Evolutionary conservation across 2,797 vertebrate species (phyloP).

Genomic region (Darevskia mixta): DNA sequence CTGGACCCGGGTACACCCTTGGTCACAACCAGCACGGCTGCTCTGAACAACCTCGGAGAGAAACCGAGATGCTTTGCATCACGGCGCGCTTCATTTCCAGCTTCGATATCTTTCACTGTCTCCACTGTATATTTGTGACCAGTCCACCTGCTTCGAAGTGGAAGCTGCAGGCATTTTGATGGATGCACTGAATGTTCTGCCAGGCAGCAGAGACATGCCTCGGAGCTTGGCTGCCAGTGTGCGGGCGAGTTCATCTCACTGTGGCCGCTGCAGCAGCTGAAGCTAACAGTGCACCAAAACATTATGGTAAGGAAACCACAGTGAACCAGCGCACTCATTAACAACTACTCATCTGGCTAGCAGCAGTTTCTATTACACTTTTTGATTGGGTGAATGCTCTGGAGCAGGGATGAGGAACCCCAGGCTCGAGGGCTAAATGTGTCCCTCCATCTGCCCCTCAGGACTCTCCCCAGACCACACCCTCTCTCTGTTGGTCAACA

Average conservation of each 20-base stretch:
- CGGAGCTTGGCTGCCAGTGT: neutral
- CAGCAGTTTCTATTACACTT: neutral
- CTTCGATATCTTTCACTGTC: neutral
- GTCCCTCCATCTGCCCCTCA: no score
- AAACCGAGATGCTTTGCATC: neutral
- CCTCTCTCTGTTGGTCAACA: no score
- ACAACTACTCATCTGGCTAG: no score
- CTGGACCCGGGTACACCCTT: neutral
- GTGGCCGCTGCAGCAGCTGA: no score
- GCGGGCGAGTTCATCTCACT: no score
- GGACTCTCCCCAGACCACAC: no score
- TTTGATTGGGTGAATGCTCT: neutral
- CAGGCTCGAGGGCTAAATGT: no score
- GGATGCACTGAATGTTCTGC: neutral
- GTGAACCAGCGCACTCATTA: neutral
- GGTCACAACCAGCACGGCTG: neutral
- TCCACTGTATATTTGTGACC: neutral
- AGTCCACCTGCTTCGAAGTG: neutral
- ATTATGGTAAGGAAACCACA: neutral
- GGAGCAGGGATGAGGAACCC: neutral
- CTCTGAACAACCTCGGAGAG: neutral
- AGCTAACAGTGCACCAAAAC: neutral
- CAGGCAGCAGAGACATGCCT: neutral
- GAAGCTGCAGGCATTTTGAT: neutral
- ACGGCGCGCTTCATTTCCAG: neutral